Evolutionary conservation across 2,797 vertebrate species (phyloP).

Genomic region (Danionella dracula): DNA sequence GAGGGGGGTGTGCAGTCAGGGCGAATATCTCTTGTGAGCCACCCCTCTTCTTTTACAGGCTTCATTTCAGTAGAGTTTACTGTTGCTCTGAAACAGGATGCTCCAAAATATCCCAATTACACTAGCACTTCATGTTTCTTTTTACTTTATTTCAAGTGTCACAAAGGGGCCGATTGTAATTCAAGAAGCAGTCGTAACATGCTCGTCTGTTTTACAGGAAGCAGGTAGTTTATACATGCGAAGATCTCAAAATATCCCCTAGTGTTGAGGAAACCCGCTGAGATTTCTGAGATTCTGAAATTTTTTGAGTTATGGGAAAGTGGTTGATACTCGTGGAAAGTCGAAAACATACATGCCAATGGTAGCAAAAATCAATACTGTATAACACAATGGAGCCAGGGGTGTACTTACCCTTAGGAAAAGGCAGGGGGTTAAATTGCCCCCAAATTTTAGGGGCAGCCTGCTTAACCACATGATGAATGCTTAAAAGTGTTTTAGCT

Average conservation of each 20-base stretch:
- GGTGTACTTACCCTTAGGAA: too few species aligned
- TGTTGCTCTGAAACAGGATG: conserved; percentile 79
- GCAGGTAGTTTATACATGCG: conserved; percentile 40
- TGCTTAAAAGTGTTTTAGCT: too few species aligned
- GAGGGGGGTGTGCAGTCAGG: conserved; percentile 36
- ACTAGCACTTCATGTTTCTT: conserved; percentile 83
- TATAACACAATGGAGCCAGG: too few species aligned
- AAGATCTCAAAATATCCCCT: conserved; percentile 50
- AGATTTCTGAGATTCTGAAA: too few species aligned
- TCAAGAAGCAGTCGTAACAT: conserved; percentile 58
- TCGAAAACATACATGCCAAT: too few species aligned
- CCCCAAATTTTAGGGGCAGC: too few species aligned
- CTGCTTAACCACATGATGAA: too few species aligned
- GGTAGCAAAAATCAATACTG: too few species aligned
- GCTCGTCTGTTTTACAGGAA: conserved; percentile 65
- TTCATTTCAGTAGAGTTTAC: conserved; percentile 77
- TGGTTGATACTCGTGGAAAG: too few species aligned
- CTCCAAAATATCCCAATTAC: conserved; percentile 91
- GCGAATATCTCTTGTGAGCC: conserved; percentile 63
- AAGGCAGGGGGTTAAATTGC: too few species aligned
- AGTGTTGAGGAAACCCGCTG: too few species aligned
- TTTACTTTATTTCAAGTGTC: conserved; percentile 48
- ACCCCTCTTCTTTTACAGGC: conserved; percentile 78
- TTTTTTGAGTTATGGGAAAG: too few species aligned
- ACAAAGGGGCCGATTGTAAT: conserved; percentile 78